Base-by-base conservation (phyloP, 2,113 vertebrate species). In the Lates calcarifer region DNA sequence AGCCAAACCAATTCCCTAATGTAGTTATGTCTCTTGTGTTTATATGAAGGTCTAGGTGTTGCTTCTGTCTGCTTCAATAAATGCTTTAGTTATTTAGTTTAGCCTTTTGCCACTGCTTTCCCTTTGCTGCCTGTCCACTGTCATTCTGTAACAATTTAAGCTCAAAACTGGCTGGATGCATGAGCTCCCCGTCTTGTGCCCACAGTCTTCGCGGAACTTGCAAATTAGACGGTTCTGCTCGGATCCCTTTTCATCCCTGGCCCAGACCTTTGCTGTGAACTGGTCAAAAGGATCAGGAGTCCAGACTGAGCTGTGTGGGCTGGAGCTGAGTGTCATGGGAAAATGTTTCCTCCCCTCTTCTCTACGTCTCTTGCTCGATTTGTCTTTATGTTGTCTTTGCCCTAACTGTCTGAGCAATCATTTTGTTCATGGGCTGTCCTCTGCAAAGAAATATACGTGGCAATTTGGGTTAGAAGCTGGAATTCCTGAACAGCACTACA, bases 201-300 rank as follows among this genome's bases (percentile, higher is more conserved):
- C 62, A 56, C 74, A 83, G 86, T 84, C 88, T 70, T 82, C 85
- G 82, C 43, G 84, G 91, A 92, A 90, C 90, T 85, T 35, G 58
- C 73, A 93, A 94, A 94, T 94, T 93, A 94, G 86, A 94, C 20
- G 83, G 86, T 93, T 90, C 45, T 63, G 60, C 37, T 81, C 15
- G 10, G 73, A 60, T 73, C 64, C 57, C 77, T 88, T 92, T 93
- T 94, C 86, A 93, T 93, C 83, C 49, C 56, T 11, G 61, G 82
- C 75, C 89, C 83, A 86, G 86, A 83, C 80, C 80, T 85, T 87
- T 62, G 53, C 90, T 82, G 77, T 89, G 90, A 88, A 88, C 89
- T 92, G 91, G 92, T 94, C 91, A 92, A 73, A 60, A 79, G 58
- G 81, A 90, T 76, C 83, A 80, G 49, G 56, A 82, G 72, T 77